Conservation (phyloP, 92 coral and sea anemone species). For the Porites divaricata region DNA sequence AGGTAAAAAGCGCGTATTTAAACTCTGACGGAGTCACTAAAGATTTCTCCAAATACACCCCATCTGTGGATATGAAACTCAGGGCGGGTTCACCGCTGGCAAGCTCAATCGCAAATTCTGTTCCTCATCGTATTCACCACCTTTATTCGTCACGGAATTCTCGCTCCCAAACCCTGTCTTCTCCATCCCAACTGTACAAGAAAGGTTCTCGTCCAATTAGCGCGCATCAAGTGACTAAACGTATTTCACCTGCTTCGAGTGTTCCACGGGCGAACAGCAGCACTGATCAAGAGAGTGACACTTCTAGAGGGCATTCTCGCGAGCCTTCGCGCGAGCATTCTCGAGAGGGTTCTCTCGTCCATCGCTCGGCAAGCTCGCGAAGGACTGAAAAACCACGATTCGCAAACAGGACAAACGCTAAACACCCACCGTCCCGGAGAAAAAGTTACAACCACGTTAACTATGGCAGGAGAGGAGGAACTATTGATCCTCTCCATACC, state of each 20-base stretch:
- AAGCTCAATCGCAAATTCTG: conserved; percentile 1
- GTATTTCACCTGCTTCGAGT: conserved; percentile 15
- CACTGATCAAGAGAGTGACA: conserved; percentile 37
- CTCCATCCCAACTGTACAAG: conserved; percentile 38
- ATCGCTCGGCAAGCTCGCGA: conserved; percentile 18
- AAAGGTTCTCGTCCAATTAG: conserved; percentile 18
- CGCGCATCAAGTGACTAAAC: conserved; percentile 15
- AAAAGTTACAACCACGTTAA: conserved; percentile 8
- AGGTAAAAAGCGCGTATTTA: background rate
- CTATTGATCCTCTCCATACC: conserved; percentile 51
- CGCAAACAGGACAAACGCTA: conserved; percentile 20
- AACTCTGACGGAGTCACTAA: background rate
- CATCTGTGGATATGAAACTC: background rate
- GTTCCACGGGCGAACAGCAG: conserved; percentile 27
- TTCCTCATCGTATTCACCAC: conserved; percentile 28
- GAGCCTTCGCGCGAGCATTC: conserved; percentile 2
- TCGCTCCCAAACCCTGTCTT: conserved; percentile 33
- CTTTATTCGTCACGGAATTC: conserved; percentile 36
- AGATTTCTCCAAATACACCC: too few relatives aligned
- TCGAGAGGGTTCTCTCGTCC: conserved; percentile 34
- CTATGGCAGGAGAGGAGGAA: conserved; percentile 17
- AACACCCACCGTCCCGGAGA: background rate
- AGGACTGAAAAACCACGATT: conserved; percentile 23
- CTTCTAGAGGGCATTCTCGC: conserved; percentile 18
- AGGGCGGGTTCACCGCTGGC: background rate